Base-by-base conservation (phyloP, 1,140 invertebrate species). In the Caenorhabditis elegans region DNA sequence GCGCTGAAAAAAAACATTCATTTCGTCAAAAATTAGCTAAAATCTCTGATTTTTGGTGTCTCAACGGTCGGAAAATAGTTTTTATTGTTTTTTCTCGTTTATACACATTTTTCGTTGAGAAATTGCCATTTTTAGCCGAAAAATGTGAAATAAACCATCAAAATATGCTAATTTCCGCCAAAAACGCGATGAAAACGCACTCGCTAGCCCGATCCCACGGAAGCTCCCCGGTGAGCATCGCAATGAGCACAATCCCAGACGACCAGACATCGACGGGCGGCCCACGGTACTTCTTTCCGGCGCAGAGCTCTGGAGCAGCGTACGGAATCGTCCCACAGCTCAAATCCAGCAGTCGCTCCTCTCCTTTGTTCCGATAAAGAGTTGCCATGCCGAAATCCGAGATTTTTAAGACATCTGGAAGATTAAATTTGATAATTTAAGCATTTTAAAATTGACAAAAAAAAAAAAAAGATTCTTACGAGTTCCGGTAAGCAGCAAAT, bases 301-400 rank as follows among this genome's bases (percentile, higher is more conserved):
- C 65, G 28, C 19, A 76, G 5, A 70, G 53, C 31, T 81, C 80
- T 17, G 80, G 80, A 8, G 80, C 80, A 15, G 60, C 60, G 31
- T 81, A 81, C 17, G 80, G 80, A 4, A 81, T 26, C 0, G 80
- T 81, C 26, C 80, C 80, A 19, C 80, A 81, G 26, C 31, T 36
- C 26, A 46, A 19, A 36, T 60, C 60, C 28, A 81, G 19, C 3
- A 43, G 15, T 24, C 80, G 19, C 22, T 81, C 65, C 6, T 15
- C 26, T 15, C 76, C 77, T 10, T 79, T 34, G 26, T 83, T 24
- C 5, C 53, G 39, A 26, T 82, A 83, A 11, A 83, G 10, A 5
- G 82, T 83, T 1, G 82, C 82, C 82, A 83, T 78, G 11, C 82
- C 82, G 28, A 83, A 83, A 55, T 83, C 82, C 3, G 76, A 78